Conservation (phyloP, 2,113 vertebrate genomes). For the Pelmatolapia mariae region DNA sequence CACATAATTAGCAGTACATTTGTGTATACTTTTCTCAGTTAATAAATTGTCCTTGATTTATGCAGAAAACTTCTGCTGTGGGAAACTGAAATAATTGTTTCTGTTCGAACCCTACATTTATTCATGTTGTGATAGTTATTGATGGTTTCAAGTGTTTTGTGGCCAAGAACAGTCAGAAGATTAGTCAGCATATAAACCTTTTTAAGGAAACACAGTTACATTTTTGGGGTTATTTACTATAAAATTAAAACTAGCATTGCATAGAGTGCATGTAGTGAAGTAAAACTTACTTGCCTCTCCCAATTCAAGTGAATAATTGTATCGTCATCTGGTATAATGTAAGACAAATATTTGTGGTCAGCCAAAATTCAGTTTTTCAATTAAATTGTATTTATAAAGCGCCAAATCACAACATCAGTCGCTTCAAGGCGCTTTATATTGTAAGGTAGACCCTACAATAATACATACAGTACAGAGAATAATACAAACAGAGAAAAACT, state of each 20-base stretch:
- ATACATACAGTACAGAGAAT: accelerated
- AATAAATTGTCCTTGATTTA: background rate
- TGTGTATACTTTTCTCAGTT: background rate
- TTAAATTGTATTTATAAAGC: accelerated
- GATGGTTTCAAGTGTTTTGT: background rate
- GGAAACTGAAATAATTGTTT: background rate
- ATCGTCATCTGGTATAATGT: background rate
- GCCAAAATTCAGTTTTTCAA: background rate
- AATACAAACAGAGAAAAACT: background rate
- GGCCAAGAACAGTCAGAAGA: background rate
- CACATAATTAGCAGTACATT: background rate
- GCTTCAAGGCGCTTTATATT: accelerated
- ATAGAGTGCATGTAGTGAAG: background rate
- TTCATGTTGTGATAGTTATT: background rate
- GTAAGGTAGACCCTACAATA: accelerated
- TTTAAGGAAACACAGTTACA: background rate
- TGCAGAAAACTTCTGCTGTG: background rate
- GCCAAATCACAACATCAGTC: accelerated
- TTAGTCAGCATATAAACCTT: background rate
- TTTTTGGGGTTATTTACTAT: background rate
- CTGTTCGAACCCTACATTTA: accelerated
- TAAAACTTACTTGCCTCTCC: background rate
- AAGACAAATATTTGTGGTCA: background rate
- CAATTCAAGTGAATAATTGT: background rate
- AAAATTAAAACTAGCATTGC: background rate